Percentiles rank a stretch among this genome's conserved stretches.
These are phyloP conservation scores for Ceratina calcarata DNA, from an alignment of 1,140 invertebrate species.

Conservation along the genomic window DNA sequence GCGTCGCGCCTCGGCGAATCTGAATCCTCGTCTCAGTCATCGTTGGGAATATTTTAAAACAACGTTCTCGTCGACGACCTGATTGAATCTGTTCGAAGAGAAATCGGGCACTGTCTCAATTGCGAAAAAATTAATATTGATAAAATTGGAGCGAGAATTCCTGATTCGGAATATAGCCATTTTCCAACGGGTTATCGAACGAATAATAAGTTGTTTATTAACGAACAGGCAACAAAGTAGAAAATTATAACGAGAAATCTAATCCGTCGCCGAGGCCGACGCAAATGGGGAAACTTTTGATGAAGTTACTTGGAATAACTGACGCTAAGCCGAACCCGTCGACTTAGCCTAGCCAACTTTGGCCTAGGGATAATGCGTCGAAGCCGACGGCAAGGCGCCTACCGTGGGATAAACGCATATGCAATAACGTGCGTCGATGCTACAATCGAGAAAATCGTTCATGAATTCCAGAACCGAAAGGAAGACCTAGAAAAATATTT, in stretches of 20 bases:
- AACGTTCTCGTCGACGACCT: neutral
- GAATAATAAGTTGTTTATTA: conserved; percentile 32
- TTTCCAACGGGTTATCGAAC: neutral
- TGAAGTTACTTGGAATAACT: conserved; percentile 45
- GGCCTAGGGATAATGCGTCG: conserved; percentile 19
- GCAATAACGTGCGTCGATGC: conserved; percentile 12
- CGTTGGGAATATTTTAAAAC: neutral
- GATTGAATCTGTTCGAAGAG: neutral
- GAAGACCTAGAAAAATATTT: too few relatives aligned
- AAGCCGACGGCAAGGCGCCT: neutral
- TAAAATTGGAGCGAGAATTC: too few relatives aligned
- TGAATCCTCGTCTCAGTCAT: neutral
- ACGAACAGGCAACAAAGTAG: neutral
- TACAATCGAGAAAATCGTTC: too few relatives aligned
- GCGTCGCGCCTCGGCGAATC: too few relatives aligned
- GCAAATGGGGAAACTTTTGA: conserved; percentile 46
- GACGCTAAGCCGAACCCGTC: conserved; percentile 13
- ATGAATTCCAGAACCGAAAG: neutral
- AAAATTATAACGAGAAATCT: conserved; percentile 47
- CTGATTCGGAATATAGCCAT: too few relatives aligned
- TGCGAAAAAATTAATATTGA: too few relatives aligned
- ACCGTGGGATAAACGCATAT: conserved; percentile 1
- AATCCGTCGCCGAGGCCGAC: conserved; percentile 28
- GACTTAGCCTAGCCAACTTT: conserved; percentile 24
- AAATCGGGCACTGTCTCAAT: neutral